These are phyloP conservation scores for Eustalomyia histrio DNA, from an alignment of 2,888 invertebrate genomes.

Conservation along the genomic window DNA sequence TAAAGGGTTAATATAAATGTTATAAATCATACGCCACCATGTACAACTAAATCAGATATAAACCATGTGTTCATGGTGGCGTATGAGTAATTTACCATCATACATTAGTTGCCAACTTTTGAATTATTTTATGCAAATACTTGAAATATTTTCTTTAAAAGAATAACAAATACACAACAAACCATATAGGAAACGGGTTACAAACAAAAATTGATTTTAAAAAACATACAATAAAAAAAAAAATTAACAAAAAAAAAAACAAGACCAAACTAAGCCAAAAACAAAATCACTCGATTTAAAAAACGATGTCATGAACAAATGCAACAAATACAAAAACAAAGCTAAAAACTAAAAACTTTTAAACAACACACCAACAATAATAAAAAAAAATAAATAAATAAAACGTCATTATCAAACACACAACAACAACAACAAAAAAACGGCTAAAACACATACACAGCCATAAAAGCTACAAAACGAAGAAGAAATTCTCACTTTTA, in stretches of 20 bases:
- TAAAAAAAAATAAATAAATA: too few species aligned
- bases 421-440: conserved; percentile 55
- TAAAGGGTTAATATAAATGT: too few species aligned
- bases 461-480: conserved; percentile 67
- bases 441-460: conserved; percentile 45
- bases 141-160: too few species aligned
- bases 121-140: too few species aligned
- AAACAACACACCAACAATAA: conserved; percentile 19
- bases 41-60: too few species aligned
- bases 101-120: too few species aligned
- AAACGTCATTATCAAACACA: conserved; percentile 59
- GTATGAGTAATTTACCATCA: too few species aligned
- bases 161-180: background rate
- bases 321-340: conserved; percentile 69
- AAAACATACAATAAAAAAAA: conserved; percentile 21
- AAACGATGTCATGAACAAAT: conserved; percentile 77
- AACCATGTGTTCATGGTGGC: too few species aligned
- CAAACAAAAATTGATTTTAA: conserved; percentile 58
- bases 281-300: conserved; percentile 52
- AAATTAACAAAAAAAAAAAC: conserved; percentile 57
- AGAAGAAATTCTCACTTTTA: conserved; percentile 42
- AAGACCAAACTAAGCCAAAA: conserved; percentile 56
- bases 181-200: conserved; percentile 62
- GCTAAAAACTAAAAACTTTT: conserved; percentile 36
- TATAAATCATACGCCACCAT: too few species aligned